Evolutionary conservation across 2,113 vertebrate genomes (phyloP).

Genomic region (Alaudala cheleensis): DNA sequence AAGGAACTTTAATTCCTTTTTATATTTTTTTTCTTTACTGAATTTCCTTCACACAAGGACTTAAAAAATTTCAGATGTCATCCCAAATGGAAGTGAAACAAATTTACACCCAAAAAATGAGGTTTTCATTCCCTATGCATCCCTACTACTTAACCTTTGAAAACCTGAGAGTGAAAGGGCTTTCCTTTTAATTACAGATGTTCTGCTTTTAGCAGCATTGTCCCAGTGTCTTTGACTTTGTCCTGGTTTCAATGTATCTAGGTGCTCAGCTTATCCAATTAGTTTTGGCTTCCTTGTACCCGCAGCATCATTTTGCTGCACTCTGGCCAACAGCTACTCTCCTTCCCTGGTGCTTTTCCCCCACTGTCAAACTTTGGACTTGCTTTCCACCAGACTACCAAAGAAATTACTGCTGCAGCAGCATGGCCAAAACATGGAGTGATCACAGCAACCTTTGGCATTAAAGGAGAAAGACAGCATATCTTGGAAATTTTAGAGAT

Average conservation of each 20-base stretch:
- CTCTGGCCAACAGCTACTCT: background rate
- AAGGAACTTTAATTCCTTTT: background rate
- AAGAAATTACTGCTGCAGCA: background rate
- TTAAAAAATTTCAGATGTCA: slow-evolving; percentile 7
- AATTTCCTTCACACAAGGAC: slow-evolving; percentile 20
- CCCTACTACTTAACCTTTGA: slow-evolving; percentile 55
- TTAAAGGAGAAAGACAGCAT: background rate
- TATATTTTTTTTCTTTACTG: background rate
- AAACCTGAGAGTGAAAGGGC: slow-evolving; percentile 45
- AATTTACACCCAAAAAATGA: slow-evolving; percentile 29
- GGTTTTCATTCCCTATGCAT: slow-evolving; percentile 51
- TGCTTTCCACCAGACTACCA: background rate
- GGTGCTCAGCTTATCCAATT: slow-evolving; percentile 22
- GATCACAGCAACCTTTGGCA: background rate
- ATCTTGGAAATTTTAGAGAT: background rate
- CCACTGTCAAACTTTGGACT: background rate
- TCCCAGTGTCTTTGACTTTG: slow-evolving; percentile 56
- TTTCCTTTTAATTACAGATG: slow-evolving; percentile 61
- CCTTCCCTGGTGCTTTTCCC: background rate
- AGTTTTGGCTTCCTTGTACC: background rate
- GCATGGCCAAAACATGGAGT: background rate
- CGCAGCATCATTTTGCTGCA: background rate
- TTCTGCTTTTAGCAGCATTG: slow-evolving; percentile 53
- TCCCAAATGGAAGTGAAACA: slow-evolving; percentile 6
- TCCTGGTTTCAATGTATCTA: slow-evolving; percentile 47